Conservation (phyloP, 2,113 vertebrate genomes). For the Paedocypris sp. region DNA sequence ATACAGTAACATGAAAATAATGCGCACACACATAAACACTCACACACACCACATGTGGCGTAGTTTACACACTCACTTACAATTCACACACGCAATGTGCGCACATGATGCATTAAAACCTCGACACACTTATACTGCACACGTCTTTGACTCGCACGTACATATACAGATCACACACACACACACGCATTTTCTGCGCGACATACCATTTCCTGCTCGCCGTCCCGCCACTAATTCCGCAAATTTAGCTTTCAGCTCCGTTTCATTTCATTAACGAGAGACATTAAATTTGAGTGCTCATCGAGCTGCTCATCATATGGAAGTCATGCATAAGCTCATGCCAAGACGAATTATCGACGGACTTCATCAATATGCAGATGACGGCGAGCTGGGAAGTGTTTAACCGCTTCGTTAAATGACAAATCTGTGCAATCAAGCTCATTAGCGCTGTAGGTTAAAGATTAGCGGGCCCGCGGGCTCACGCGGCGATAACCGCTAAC, state of each 20-base stretch:
- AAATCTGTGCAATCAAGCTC: constrained; percentile 40
- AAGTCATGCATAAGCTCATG: not conserved
- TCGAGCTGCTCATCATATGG: constrained; percentile 8
- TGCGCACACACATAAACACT: too few species aligned
- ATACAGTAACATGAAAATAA: too few species aligned
- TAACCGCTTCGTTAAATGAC: constrained; percentile 39
- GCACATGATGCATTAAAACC: too few species aligned
- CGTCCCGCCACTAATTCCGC: too few species aligned
- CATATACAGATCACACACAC: not conserved
- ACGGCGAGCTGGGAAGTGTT: constrained; percentile 38
- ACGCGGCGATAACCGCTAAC: not conserved
- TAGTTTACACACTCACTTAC: too few species aligned
- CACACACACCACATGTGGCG: too few species aligned
- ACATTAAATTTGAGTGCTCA: too few species aligned
- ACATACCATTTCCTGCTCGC: not conserved
- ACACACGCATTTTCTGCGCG: not conserved
- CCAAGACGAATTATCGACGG: constrained; percentile 34
- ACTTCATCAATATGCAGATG: constrained; percentile 39
- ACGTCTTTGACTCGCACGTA: too few species aligned
- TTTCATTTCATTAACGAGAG: too few species aligned
- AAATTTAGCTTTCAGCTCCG: too few species aligned
- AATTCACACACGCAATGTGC: too few species aligned
- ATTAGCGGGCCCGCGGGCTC: not conserved
- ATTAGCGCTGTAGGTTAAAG: constrained; percentile 21
- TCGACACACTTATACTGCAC: too few species aligned